Evolutionary conservation across 2,888 invertebrate species (phyloP), one percentile per base, ranked within the genome.

Genomic region (Cyaniris semiargus): DNA sequence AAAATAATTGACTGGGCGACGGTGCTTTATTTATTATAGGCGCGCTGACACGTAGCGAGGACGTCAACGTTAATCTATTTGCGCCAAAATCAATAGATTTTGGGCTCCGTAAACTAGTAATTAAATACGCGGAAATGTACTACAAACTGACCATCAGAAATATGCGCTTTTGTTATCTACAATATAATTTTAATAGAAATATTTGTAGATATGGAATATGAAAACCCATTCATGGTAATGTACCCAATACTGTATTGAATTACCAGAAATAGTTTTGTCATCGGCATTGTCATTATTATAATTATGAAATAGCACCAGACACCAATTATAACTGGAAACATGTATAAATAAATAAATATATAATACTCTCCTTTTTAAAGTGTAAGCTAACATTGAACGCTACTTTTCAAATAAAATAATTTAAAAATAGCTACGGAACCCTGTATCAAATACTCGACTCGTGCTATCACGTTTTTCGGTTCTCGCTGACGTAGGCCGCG

Each of bases 1-100:
- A 88, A 93, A 93, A 92, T 93, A 90, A 92, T 93, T 92, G 91
- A 92, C 90, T 90, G 88, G 91, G 88, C 87, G 89, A 86, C 87
- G 84, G 84, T 85, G 87, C 86, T 90, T 83, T 90, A 91, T 90
- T 91, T 91, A 91, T 90, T 86, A 87, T 89, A 85, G 84, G 84
- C 82, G 84, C 84, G 85, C 84, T 86, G 87, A 87, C 85, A 86
- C 84, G 85, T 86, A 86, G 88, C 80, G 82, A 81, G 79, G 79
- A 76, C 79, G 79, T 81, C 88, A 86, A 86, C 86, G 86, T 85
- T 85, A 84, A 86, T 85, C 84, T 80, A 81, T 82, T 76, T 58
- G 70, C 23, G 76, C 53, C 53, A 53, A 71, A 71, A 71, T 76
- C 53, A 21, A 58, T 58, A 58, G 21, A 10, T 58, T 8, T 58